These are phyloP conservation scores for Montipora cactus DNA, from an alignment of 64 coral and sea anemone species.

Conservation along the genomic window DNA sequence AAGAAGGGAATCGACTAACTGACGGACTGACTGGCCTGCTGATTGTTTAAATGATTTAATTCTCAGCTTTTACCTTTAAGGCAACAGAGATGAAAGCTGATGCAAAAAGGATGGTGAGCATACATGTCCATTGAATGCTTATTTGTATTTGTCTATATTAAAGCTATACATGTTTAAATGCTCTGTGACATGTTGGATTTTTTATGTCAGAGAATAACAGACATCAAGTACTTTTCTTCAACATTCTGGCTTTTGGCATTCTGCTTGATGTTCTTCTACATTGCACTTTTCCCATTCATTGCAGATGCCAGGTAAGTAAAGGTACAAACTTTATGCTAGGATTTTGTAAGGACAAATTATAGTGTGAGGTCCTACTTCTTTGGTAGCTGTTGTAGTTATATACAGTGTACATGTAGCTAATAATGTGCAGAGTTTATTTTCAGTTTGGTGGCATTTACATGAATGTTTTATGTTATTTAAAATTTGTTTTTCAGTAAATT, in stretches of 20 bases:
- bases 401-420: too few species aligned
- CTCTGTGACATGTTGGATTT: neutral
- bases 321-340: neutral
- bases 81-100: conserved; percentile 71
- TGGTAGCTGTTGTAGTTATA: too few species aligned
- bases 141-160: too few species aligned
- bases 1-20: too few species aligned
- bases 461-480: too few species aligned
- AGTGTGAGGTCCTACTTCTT: too few species aligned
- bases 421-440: too few species aligned
- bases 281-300: conserved; percentile 91
- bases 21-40: too few species aligned
- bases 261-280: conserved; percentile 96
- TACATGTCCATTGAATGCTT: neutral
- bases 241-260: conserved; percentile 88
- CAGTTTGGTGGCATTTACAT: neutral
- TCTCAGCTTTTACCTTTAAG: conserved; percentile 48
- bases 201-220: conserved; percentile 68
- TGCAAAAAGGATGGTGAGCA: conserved; percentile 74
- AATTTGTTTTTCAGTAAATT: conserved; percentile 70
- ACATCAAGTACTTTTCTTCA: conserved; percentile 79
- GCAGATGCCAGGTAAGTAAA: conserved; percentile 81
- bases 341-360: too few species aligned
- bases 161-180: too few species aligned
- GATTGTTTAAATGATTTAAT: neutral